phyloP scores from a whole-genome alignment of 2,888 invertebrate species.

The Fragum sueziense region DNA sequence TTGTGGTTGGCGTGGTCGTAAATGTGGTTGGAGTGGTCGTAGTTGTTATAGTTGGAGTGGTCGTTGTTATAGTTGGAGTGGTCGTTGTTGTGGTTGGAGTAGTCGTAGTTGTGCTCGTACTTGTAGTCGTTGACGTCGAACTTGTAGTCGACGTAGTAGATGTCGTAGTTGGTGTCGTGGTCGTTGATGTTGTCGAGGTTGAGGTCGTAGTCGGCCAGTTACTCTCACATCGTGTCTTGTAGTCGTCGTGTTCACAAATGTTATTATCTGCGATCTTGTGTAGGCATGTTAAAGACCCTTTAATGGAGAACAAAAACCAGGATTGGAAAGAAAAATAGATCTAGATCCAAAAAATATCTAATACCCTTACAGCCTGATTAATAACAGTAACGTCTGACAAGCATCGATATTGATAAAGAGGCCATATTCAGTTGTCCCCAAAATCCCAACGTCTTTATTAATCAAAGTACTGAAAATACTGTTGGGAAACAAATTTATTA shows the following conservation, averaged over 20 bases:
- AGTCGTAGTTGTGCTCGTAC: not conserved
- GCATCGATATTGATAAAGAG: no score
- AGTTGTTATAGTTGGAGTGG: not conserved
- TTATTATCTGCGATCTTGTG: not conserved
- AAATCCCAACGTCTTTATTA: no score
- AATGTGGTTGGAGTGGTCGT: not conserved
- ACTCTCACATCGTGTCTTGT: not conserved
- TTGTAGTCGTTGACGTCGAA: not conserved
- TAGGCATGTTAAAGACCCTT: not conserved
- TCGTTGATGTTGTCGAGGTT: not conserved
- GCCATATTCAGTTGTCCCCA: no score
- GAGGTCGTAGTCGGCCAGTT: not conserved
- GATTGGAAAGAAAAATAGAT: no score
- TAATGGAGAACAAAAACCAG: no score
- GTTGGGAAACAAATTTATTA: no score
- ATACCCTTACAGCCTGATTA: no score
- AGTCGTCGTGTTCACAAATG: not conserved
- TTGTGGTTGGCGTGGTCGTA: no score
- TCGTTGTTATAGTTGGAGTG: not conserved
- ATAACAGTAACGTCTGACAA: no score
- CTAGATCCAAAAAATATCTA: no score
- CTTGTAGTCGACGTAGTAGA: not conserved
- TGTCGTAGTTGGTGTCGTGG: not conserved
- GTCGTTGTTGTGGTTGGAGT: not conserved
- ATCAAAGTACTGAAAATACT: no score